These are phyloP conservation scores for Drosophila watanabei DNA, from an alignment of 1,140 invertebrate genomes.

Conservation along the genomic window DNA sequence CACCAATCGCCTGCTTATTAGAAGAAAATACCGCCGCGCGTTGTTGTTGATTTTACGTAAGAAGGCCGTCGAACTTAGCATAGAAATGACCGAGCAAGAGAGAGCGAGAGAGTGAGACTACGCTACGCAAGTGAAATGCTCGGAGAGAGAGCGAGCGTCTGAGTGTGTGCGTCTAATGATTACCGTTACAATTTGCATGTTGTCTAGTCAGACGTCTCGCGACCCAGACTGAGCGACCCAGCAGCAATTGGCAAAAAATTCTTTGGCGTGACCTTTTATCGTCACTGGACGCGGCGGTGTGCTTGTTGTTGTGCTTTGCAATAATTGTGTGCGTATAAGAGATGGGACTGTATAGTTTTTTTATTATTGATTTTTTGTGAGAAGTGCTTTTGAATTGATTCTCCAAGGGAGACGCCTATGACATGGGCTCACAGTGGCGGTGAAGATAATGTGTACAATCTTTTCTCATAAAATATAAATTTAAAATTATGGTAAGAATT, in stretches of 20 bases:
- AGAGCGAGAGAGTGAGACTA: constrained; percentile 38
- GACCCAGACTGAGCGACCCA: constrained; percentile 79
- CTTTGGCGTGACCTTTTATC: constrained; percentile 70
- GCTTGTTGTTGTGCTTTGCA: neutral
- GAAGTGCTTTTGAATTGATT: constrained; percentile 24
- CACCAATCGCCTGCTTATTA: constrained; percentile 64
- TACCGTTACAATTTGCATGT: constrained; percentile 81
- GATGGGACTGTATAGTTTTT: neutral
- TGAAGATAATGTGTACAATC: neutral
- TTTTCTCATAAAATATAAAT: neutral
- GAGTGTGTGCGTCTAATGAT: constrained; percentile 67
- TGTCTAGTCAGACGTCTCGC: constrained; percentile 80
- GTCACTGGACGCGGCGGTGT: constrained; percentile 27
- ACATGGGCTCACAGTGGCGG: neutral
- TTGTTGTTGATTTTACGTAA: constrained; percentile 78
- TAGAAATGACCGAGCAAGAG: constrained; percentile 18
- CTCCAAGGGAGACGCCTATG: constrained; percentile 6
- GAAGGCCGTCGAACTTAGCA: constrained; percentile 82
- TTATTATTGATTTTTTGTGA: constrained; percentile 21
- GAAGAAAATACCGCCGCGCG: constrained; percentile 76
- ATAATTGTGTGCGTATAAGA: neutral
- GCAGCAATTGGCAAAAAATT: constrained; percentile 71
- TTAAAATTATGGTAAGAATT: too few relatives aligned
- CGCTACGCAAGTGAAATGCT: constrained; percentile 64
- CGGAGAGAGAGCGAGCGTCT: constrained; percentile 33